Evolutionary conservation across 2,113 vertebrate genomes (phyloP), one percentile per base, ranked within the genome.

Genomic region (Castor canadensis): DNA sequence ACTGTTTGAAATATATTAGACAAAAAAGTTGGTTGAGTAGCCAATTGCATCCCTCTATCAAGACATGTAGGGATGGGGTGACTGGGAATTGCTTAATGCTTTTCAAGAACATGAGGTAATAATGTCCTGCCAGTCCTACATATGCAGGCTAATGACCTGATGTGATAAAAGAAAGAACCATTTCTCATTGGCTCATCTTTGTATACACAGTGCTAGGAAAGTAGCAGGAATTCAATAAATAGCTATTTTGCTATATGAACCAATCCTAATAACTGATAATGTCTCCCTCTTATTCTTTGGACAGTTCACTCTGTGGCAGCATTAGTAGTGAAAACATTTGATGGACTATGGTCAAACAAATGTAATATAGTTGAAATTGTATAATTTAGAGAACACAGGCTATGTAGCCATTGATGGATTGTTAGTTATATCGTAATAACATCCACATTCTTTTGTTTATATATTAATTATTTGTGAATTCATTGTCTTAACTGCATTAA

Each of bases 161-260:
- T 47, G 8, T 40, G 75, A 26, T 58, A 35, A 84, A 80, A 26
- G n/a, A 75, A 80, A 89, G 32, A 22, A 58, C 38, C 17, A 38
- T 58, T 95, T 92, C n/a, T 95, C 43, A 40, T 22, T 89, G 87
- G 19, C 54, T 82, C 40, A 17, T 67, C 19, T 95, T 28, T 69
- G 13, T 43, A 35, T 77, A 20, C 28, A 38, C 40, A 38, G 26
- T 64, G 15, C 38, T 83, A 49, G 54, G 40, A 79, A 80, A 73
- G 77, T 38, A 54, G 8, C 80, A 76, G 32, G 47, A 26, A 47
- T 47, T 75, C 19, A 60, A 5, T 62, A 79, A 84, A 56, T 35
- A 58, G 62, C 16, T 49, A 28, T 67, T 88, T 87, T 90, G 72
- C 40, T 56, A 11, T 69, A 24, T 17, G 45, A 80, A 64, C 19